These are phyloP conservation scores for Natrix natrix DNA, from an alignment of 2,797 vertebrate genomes.

Conservation along the genomic window DNA sequence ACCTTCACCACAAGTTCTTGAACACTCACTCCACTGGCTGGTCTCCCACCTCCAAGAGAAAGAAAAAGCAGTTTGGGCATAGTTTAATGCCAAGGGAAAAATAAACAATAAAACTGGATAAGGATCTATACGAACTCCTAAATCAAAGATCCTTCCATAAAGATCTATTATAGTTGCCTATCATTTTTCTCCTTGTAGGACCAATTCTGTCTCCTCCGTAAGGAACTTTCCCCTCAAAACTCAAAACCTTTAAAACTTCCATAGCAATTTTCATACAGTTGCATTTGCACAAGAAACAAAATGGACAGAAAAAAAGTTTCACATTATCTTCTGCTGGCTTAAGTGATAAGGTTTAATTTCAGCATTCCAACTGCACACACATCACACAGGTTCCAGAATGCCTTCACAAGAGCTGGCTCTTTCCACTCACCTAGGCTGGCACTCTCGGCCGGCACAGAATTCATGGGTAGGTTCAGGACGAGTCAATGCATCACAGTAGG, in stretches of 20 bases:
- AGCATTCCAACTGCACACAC: no score
- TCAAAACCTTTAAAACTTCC: neutral
- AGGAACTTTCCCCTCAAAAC: neutral
- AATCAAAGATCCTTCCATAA: neutral
- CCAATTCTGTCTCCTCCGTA: neutral
- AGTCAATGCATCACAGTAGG: conserved; percentile 82
- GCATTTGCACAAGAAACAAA: neutral
- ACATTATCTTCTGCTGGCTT: neutral
- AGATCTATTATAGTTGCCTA: neutral
- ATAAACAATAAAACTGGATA: neutral
- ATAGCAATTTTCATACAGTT: neutral
- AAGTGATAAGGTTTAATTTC: neutral
- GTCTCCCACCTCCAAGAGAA: conserved; percentile 83
- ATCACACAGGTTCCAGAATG: neutral
- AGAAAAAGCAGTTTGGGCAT: conserved; percentile 36
- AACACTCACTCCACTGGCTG: conserved; percentile 86
- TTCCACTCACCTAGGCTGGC: conserved; percentile 80
- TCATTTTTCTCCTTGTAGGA: neutral
- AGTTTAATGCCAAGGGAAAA: neutral
- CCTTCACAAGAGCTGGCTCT: neutral
- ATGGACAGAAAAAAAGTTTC: neutral
- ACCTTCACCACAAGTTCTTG: conserved; percentile 82
- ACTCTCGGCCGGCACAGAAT: conserved; percentile 86
- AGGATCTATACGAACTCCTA: neutral
- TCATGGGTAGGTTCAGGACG: conserved; percentile 86